phyloP scores from a whole-genome alignment of 2,113 vertebrate genomes.

The Suncus etruscus region DNA sequence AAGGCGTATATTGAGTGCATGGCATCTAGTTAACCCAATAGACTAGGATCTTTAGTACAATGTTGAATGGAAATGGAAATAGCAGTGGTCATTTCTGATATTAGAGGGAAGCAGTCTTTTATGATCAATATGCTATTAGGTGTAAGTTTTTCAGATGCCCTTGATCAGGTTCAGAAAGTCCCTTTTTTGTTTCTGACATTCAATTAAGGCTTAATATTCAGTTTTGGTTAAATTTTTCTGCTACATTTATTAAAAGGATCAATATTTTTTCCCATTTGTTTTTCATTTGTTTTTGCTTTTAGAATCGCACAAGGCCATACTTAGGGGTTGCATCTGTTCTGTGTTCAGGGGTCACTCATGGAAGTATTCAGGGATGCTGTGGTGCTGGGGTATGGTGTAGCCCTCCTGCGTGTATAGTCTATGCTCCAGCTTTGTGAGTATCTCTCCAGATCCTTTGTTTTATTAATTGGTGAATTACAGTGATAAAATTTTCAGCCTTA shows the following conservation, averaged over 20 bases:
- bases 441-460: no score
- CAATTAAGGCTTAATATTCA: not conserved
- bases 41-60: not conserved
- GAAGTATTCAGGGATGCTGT: no score
- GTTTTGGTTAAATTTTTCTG: constrained; percentile 41
- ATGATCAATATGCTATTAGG: not conserved
- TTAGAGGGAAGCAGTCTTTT: not conserved
- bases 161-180: no score
- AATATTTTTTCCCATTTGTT: not conserved
- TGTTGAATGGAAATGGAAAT: not conserved
- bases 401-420: no score
- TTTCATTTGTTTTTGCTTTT: no score
- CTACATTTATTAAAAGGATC: constrained; percentile 33
- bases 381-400: no score
- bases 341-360: no score
- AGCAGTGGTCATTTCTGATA: not conserved
- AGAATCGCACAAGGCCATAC: no score
- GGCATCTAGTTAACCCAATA: not conserved
- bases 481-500: constrained; percentile 38
- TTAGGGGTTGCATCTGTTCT: no score
- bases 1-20: no score
- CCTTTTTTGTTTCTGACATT: not conserved
- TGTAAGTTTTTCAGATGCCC: no score
- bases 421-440: no score
- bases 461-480: not conserved